Base-by-base conservation (phyloP, 2,888 invertebrate species). In the Acleris laterana region DNA sequence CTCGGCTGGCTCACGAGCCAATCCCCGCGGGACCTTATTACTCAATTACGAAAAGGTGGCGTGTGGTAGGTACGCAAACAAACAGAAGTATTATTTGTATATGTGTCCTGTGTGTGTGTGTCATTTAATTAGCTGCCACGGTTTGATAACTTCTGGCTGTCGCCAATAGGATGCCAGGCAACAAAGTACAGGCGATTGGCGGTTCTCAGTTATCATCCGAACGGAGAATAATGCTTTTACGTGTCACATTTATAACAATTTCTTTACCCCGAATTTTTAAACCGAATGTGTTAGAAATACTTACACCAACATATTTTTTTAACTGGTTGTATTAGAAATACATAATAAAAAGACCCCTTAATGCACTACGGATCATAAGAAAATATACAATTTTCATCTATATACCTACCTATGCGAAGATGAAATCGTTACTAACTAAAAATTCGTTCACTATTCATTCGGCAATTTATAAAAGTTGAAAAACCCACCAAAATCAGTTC, bases 21-120 rank as follows among this genome's bases (percentile, higher is more conserved):
- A 71, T 70, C 68, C 68, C 72, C 69, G 66, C 78, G 80, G 79
- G 81, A 76, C 76, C 76, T 77, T 80, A 84, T 82, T 83, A 83
- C 79, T 83, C 81, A 83, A 82, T 82, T 76, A 80, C 81, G 82
- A 79, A 80, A 81, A 79, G 68, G 68, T 60, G 50, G 74, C 75
- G 74, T 77, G 79, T 73, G 72, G 74, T 77, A 72, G 71, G 71
- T 73, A 71, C 72, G 68, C 74, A 70, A 70, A 75, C 74, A 75
- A 63, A 72, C 74, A 72, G 70, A 68, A 48, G 53, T 59, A 74
- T 73, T 68, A 68, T 42, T 64, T 62, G 62, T 63, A 72, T 67
- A 70, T 59, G 65, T 68, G 69, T 69, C 69, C 68, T 42, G 53
- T 53, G 58, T 22, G 44, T 50, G 13, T 25, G 25, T 72, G 74